Evolutionary conservation across 2,797 vertebrate species (phyloP).

Genomic region (Varecia variegata): DNA sequence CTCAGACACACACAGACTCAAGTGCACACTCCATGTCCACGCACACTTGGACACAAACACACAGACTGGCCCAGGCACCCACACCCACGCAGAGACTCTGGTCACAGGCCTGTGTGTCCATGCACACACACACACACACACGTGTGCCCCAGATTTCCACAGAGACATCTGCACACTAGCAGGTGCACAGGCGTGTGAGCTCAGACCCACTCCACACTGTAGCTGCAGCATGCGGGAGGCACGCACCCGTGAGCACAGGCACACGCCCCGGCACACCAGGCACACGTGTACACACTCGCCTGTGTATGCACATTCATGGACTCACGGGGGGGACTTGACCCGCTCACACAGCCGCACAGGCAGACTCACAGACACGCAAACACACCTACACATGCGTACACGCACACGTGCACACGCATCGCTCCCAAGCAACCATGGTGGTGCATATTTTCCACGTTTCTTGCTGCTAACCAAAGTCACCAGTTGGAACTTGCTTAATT

Average conservation of each 20-base stretch:
- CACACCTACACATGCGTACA: background rate
- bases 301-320: fast-evolving
- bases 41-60: fast-evolving
- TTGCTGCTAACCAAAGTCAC: conserved; percentile 77
- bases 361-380: background rate
- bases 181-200: background rate
- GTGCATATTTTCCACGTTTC: conserved; percentile 76
- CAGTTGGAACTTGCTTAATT: conserved; percentile 82
- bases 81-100: fast-evolving
- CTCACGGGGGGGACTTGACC: fast-evolving
- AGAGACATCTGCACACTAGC: background rate
- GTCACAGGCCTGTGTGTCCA: fast-evolving
- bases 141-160: fast-evolving
- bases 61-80: fast-evolving
- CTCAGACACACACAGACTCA: fast-evolving
- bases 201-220: fast-evolving
- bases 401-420: fast-evolving
- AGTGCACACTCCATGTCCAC: fast-evolving
- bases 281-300: fast-evolving
- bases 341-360: fast-evolving
- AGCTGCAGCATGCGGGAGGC: fast-evolving
- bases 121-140: fast-evolving
- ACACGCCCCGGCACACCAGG: fast-evolving
- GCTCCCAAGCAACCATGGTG: conserved; percentile 17
- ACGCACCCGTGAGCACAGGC: background rate